These are phyloP conservation scores for Phenacoccus solenopsis DNA, from an alignment of 1,140 invertebrate genomes.

Conservation along the genomic window DNA sequence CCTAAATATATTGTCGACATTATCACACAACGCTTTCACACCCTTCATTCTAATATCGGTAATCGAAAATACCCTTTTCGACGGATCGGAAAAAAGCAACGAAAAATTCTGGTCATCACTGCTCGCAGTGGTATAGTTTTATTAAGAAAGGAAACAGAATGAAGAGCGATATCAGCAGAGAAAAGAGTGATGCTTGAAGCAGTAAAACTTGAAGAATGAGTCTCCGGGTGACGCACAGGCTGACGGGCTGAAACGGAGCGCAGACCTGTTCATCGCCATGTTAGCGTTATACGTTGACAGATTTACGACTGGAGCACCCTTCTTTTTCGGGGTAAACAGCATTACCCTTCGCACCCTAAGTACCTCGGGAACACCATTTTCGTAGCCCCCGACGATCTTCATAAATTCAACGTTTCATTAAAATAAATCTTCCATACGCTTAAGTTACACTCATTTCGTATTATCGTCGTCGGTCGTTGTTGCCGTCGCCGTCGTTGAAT, in stretches of 20 bases:
- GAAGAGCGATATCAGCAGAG: conserved; percentile 8
- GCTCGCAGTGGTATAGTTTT: neutral
- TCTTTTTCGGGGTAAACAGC: conserved; percentile 10
- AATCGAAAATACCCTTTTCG: too few species aligned
- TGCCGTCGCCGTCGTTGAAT: conserved; percentile 5
- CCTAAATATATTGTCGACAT: too few species aligned
- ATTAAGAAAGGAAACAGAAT: conserved; percentile 16
- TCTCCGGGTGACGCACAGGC: conserved; percentile 16
- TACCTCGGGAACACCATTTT: conserved; percentile 15
- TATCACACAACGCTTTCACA: too few species aligned
- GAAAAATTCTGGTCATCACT: conserved; percentile 17
- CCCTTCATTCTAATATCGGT: too few species aligned
- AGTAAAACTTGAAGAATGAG: conserved; percentile 16
- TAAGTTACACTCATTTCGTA: conserved; percentile 14
- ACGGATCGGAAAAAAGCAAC: too few species aligned
- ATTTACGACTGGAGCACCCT: conserved; percentile 15
- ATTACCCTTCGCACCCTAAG: conserved; percentile 14
- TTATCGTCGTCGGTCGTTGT: conserved; percentile 11
- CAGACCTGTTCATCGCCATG: conserved; percentile 16
- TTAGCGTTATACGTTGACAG: conserved; percentile 15
- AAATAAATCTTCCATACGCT: conserved; percentile 18
- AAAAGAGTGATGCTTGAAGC: conserved; percentile 16
- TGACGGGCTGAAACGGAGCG: neutral
- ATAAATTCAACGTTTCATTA: conserved; percentile 18
- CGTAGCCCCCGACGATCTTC: conserved; percentile 15